Evolutionary conservation across 2,113 vertebrate genomes (phyloP).

Genomic region (Passerina amoena): DNA sequence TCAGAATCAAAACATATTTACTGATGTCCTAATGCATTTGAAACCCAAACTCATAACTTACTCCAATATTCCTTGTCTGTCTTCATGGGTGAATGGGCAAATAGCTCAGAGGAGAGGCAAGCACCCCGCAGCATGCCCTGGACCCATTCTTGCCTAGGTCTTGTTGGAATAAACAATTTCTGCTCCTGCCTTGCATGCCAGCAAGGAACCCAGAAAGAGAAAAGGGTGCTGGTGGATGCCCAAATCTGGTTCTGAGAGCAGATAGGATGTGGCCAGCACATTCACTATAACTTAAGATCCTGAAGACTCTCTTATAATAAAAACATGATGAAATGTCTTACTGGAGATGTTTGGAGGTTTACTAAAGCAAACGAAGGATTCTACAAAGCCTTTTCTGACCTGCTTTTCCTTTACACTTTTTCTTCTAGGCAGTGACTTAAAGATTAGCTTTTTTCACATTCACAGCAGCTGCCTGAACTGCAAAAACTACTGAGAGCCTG

Average conservation of each 20-base stretch:
- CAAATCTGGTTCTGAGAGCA: neutral
- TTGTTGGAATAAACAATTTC: neutral
- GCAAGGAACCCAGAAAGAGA: neutral
- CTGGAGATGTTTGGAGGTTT: neutral
- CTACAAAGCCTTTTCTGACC: neutral
- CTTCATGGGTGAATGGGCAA: neutral
- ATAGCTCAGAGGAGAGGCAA: neutral
- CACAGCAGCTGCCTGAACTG: neutral
- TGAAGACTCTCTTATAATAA: neutral
- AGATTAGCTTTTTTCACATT: conserved; percentile 16
- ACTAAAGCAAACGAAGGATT: neutral
- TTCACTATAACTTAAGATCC: neutral
- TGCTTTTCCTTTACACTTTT: neutral
- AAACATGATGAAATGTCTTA: neutral
- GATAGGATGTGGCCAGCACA: neutral
- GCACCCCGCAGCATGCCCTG: neutral
- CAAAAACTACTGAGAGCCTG: neutral
- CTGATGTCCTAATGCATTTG: neutral
- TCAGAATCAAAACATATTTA: neutral
- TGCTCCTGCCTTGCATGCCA: neutral
- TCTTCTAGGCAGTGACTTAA: neutral
- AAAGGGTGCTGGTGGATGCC: neutral
- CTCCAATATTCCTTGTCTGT: neutral
- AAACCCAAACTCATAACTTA: neutral
- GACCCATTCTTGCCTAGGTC: rapidly evolving